Evolutionary conservation across 2,797 vertebrate genomes (phyloP).

Genomic region (Anguilla obscura): DNA sequence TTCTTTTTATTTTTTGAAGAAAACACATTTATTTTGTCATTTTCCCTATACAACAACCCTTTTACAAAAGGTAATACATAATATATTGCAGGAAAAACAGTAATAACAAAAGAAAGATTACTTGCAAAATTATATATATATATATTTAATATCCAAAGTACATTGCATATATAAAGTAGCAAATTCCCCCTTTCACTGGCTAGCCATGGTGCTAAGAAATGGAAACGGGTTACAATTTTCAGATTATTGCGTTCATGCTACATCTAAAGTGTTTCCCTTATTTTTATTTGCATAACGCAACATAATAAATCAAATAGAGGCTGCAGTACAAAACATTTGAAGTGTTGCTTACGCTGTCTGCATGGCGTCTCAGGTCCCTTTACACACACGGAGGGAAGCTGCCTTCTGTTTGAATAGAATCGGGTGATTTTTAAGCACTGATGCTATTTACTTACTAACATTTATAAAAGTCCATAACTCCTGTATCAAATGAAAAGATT

Average conservation of each 20-base stretch:
- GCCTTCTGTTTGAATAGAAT: conserved; percentile 49
- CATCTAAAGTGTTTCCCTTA: conserved; percentile 66
- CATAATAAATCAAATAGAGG: conserved; percentile 29
- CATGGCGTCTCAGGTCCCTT: conserved; percentile 57
- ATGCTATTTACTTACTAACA: conserved; percentile 46
- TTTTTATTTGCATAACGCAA: conserved; percentile 58
- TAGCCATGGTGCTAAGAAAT: conserved; percentile 66
- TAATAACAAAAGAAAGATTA: conserved; percentile 79
- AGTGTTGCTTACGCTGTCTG: neutral
- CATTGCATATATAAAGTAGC: conserved; percentile 92
- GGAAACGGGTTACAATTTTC: conserved; percentile 58
- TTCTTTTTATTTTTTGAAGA: conserved; percentile 61
- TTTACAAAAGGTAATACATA: conserved; percentile 83
- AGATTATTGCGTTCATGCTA: conserved; percentile 71
- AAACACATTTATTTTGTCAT: conserved; percentile 87
- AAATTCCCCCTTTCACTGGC: conserved; percentile 74
- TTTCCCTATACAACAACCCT: conserved; percentile 85
- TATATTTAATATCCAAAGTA: conserved; percentile 87
- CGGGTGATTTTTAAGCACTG: conserved; percentile 42
- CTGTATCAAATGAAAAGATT: conserved; percentile 38
- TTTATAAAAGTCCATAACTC: conserved; percentile 46
- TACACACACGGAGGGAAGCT: conserved; percentile 57
- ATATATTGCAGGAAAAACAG: conserved; percentile 74
- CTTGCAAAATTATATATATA: conserved; percentile 92
- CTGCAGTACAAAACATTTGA: neutral